Percentiles rank a stretch among this genome's conserved stretches.
Conservation (phyloP, 2,113 vertebrate species). For the Hemicordylus capensis region DNA sequence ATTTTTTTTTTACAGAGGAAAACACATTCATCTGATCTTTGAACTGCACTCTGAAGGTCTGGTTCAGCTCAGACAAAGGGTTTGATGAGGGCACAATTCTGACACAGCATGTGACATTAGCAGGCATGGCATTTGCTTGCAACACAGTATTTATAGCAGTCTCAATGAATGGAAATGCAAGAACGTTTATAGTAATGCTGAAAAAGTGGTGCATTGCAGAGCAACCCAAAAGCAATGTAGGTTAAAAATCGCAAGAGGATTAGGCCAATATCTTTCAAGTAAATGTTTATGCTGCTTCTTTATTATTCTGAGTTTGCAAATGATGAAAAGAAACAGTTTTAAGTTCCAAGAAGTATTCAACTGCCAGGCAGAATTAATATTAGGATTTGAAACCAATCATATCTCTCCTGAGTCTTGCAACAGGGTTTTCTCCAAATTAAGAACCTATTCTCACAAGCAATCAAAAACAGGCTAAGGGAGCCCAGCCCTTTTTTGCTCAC, state of each 20-base stretch:
- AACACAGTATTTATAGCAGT: neutral
- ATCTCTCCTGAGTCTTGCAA: neutral
- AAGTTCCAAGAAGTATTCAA: neutral
- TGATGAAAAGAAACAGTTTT: neutral
- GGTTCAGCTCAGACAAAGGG: neutral
- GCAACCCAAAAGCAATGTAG: too few species aligned
- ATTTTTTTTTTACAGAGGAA: neutral
- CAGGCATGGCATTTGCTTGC: neutral
- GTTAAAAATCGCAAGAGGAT: neutral
- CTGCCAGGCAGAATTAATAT: neutral
- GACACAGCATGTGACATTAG: neutral
- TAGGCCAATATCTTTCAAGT: neutral
- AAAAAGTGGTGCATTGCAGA: too few species aligned
- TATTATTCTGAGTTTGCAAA: neutral
- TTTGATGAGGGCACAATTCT: neutral
- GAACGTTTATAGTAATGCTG: too few species aligned
- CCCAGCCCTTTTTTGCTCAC: too few species aligned
- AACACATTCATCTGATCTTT: neutral
- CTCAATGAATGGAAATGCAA: neutral
- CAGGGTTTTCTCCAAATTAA: neutral
- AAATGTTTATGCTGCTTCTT: neutral
- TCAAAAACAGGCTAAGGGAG: too few species aligned
- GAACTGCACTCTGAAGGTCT: neutral
- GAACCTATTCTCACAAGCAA: too few species aligned
- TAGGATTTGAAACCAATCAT: neutral